Percentiles rank a stretch among this genome's conserved stretches.
Conservation (phyloP, 1,140 invertebrate genomes). For the Manduca sexta region DNA sequence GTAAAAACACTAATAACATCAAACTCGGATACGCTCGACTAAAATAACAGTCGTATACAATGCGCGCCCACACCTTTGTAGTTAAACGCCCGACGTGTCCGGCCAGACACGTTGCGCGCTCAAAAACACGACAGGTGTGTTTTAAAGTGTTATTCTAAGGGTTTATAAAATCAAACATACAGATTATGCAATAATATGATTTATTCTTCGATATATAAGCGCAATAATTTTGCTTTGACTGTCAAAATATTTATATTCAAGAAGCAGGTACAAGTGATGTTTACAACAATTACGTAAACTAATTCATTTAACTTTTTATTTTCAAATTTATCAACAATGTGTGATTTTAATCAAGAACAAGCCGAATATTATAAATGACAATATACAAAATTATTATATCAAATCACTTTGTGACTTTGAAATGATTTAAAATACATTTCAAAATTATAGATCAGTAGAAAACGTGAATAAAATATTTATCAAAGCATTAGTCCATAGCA, state of each 20-base stretch:
- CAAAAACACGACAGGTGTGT: too few relatives aligned
- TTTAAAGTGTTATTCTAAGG: background rate
- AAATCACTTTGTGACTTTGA: slow-evolving; percentile 24
- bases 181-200: slow-evolving; percentile 53
- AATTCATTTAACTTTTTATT: background rate
- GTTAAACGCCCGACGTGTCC: too few relatives aligned
- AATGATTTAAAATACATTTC: slow-evolving; percentile 9
- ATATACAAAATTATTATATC: background rate
- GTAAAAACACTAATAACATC: too few relatives aligned
- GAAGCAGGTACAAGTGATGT: slow-evolving; percentile 71
- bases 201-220: slow-evolving; percentile 70
- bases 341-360: too few relatives aligned
- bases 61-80: too few relatives aligned
- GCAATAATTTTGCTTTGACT: slow-evolving; percentile 71
- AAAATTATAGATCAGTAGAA: slow-evolving; percentile 15
- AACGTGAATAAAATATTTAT: slow-evolving; percentile 20
- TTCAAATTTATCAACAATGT: slow-evolving; percentile 5
- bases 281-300: slow-evolving; percentile 51
- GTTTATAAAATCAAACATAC: slow-evolving; percentile 2
- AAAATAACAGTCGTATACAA: too few relatives aligned
- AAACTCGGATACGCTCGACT: too few relatives aligned
- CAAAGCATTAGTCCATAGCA: slow-evolving; percentile 25
- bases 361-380: too few relatives aligned
- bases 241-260: slow-evolving; percentile 66
- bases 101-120: too few relatives aligned